These are phyloP conservation scores for Chloroceryle aenea DNA, from an alignment of 2,113 vertebrate genomes.

Conservation along the genomic window DNA sequence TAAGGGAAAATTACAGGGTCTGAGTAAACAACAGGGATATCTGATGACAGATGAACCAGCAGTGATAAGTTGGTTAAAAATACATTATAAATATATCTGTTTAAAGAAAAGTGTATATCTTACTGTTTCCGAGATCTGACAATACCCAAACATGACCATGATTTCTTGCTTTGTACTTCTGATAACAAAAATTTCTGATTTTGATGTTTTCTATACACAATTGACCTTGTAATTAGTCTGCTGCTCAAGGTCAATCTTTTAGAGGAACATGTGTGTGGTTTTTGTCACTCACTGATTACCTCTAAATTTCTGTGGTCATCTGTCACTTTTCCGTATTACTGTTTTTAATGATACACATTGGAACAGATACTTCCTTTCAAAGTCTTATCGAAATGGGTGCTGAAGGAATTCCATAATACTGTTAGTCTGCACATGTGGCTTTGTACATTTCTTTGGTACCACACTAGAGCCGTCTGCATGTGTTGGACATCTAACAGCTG, in stretches of 20 bases:
- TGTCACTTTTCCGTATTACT: neutral
- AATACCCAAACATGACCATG: neutral
- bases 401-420: neutral
- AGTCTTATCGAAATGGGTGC: neutral
- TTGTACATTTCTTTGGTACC: neutral
- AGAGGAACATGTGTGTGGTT: neutral
- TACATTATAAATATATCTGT: neutral
- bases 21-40: neutral
- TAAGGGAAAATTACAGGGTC: neutral
- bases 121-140: neutral
- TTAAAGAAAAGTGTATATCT: neutral
- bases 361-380: neutral
- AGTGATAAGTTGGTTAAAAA: neutral
- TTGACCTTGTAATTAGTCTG: rapidly evolving
- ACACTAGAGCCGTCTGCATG: rapidly evolving
- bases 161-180: neutral
- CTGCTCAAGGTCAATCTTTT: neutral
- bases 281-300: neutral
- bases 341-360: neutral
- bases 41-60: neutral
- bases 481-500: neutral
- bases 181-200: neutral
- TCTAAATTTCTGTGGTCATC: neutral
- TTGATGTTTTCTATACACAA: neutral
- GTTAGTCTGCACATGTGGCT: neutral